Conservation (phyloP, 64 coral and sea anemone genomes). For the Montipora capricornis region DNA sequence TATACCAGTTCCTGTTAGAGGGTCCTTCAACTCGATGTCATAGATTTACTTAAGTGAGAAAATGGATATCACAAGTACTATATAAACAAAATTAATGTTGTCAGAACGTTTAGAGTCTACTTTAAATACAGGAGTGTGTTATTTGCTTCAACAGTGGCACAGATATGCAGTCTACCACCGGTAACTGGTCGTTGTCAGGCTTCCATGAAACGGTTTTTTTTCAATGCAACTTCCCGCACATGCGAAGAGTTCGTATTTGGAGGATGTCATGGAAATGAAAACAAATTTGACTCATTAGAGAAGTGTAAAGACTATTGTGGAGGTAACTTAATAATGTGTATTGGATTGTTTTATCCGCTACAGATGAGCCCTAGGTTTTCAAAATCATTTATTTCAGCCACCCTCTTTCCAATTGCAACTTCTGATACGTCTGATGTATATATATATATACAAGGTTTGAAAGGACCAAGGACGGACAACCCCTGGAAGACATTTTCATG, state of each 20-base stretch:
- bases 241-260: conserved; percentile 84
- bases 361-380: too few relatives aligned
- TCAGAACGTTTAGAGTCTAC: neutral
- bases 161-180: conserved; percentile 53
- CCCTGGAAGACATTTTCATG: too few relatives aligned
- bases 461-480: too few relatives aligned
- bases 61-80: too few relatives aligned
- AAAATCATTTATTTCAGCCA: too few relatives aligned
- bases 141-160: neutral
- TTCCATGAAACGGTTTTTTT: conserved; percentile 75
- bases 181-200: conserved; percentile 64
- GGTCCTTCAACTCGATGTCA: too few relatives aligned
- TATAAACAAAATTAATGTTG: neutral
- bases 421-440: too few relatives aligned
- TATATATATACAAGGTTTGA: too few relatives aligned
- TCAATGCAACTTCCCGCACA: conserved; percentile 54
- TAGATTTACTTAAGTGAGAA: too few relatives aligned
- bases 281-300: conserved; percentile 75
- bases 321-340: neutral
- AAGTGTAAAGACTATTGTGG: conserved; percentile 61
- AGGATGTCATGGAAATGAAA: conserved; percentile 75
- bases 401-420: too few relatives aligned
- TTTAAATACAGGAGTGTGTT: neutral
- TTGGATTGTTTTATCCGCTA: neutral
- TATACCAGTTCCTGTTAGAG: too few relatives aligned